phyloP scores from a whole-genome alignment of 2,113 vertebrate genomes.

The Girardinichthys multiradiatus region DNA sequence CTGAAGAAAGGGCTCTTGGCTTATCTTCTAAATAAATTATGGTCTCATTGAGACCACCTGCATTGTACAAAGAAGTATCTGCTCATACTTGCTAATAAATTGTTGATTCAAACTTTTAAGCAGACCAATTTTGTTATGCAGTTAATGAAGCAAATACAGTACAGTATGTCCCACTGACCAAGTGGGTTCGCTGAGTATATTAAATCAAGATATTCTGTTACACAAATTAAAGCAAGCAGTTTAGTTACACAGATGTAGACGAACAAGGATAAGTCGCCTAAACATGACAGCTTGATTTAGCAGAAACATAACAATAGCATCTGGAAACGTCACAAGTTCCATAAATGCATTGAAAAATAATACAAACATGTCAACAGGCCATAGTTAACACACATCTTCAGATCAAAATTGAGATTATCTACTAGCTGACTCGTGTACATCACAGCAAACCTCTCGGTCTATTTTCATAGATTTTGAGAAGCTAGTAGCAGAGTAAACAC shows the following conservation, averaged over 20 bases:
- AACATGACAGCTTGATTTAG: background rate
- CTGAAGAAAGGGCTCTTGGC: slow-evolving; percentile 39
- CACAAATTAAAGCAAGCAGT: background rate
- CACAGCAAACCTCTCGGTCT: background rate
- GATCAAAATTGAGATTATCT: background rate
- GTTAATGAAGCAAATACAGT: background rate
- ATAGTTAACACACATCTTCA: too few relatives aligned
- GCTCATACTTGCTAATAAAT: too few relatives aligned
- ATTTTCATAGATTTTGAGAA: background rate
- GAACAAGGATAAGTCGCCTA: background rate
- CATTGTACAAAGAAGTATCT: too few relatives aligned
- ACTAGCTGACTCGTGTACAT: too few relatives aligned
- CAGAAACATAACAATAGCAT: background rate
- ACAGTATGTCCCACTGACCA: background rate
- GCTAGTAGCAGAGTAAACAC: background rate
- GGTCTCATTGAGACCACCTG: too few relatives aligned
- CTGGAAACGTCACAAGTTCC: background rate
- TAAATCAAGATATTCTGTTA: background rate
- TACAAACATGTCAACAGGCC: background rate
- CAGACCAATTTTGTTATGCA: background rate
- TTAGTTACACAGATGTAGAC: background rate
- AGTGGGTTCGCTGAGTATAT: background rate
- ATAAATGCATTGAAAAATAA: background rate
- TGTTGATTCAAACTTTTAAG: too few relatives aligned
- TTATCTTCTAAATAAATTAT: too few relatives aligned